Evolutionary conservation across 2,113 vertebrate genomes (phyloP), one percentile per base, ranked within the genome.

Genomic region (Elaphurus davidianus): DNA sequence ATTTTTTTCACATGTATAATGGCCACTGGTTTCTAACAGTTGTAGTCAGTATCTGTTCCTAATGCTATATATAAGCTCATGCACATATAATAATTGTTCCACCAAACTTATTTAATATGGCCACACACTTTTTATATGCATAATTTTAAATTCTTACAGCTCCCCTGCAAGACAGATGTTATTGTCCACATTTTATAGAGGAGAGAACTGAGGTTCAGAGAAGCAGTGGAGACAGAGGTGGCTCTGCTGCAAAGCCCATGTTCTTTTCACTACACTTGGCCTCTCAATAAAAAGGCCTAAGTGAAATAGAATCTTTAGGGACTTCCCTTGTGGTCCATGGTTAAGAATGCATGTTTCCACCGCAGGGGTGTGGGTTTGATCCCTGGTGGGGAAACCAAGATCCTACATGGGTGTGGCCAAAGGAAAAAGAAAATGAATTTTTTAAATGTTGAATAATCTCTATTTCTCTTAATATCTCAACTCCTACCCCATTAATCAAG

Each of bases 131-230:
- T 94, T 54, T 52, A 50, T 36, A 45, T 47, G 36, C 54, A 50
- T 90, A 50, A 57, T 36, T 93, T 93, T 54, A 57, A 19, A 78
- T 97, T 94, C 84, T 87, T 83, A 95, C 21, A 95, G 79, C 74
- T 30, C 28, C 36, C 2, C 23, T 81, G 13, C 19, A 81, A 45
- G 59, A 27, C 36, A 15, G 45, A 23, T 74, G 30, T 40, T 64
- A 30, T 50, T 90, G 33, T 12, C 62, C 21, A 50, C 23, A 57
- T 84, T 55, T 67, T 33, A 74, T 28, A 84, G 55, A 57, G 4
- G 7, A 57, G 47, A 43, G 28, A 83, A 87, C 55, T 21, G n/a
- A 95, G 62, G 12, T n/a, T 28, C 15, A 14, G 71, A 76, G 90
- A 67, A 79, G 16, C 54, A 45, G 59, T 17, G 14, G 27, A 14